Percentiles rank a stretch among this genome's conserved stretches.
phyloP scores from a whole-genome alignment of 2,113 vertebrate species.

The Heterotis niloticus region DNA sequence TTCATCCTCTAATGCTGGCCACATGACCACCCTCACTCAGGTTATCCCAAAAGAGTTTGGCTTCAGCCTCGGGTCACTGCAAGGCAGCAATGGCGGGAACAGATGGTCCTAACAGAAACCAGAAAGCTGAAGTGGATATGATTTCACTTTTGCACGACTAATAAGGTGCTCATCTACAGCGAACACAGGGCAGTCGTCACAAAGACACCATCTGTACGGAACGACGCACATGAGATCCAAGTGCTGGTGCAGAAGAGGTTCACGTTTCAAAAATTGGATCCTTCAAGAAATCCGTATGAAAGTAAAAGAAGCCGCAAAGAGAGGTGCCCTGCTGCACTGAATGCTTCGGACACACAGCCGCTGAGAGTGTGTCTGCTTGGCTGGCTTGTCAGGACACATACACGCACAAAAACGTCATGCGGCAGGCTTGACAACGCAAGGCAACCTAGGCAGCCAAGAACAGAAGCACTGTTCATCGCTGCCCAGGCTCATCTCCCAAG shows the following conservation, averaged over 20 bases:
- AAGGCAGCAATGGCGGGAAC: background rate
- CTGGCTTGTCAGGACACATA: background rate
- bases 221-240: too few species aligned
- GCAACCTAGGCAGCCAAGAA: background rate
- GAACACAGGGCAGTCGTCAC: background rate
- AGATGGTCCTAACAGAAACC: constrained; percentile 17
- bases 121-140: background rate
- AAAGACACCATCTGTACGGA: too few species aligned
- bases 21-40: background rate
- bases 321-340: background rate
- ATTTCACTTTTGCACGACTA: background rate
- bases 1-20: background rate
- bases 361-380: background rate
- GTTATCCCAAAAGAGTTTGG: background rate
- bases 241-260: background rate
- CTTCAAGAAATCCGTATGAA: constrained; percentile 8
- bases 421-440: too few species aligned
- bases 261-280: background rate
- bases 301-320: background rate
- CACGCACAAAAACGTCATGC: background rate
- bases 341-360: too few species aligned
- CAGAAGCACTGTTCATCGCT: background rate
- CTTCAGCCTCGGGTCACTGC: background rate
- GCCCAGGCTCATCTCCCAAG: too few species aligned
- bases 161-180: constrained; percentile 7